A percentile compares a stretch with the other conserved stretches of the same genome.
These are phyloP conservation scores for Xenops minutus DNA, from an alignment of 2,797 vertebrate genomes.

Conservation along the genomic window DNA sequence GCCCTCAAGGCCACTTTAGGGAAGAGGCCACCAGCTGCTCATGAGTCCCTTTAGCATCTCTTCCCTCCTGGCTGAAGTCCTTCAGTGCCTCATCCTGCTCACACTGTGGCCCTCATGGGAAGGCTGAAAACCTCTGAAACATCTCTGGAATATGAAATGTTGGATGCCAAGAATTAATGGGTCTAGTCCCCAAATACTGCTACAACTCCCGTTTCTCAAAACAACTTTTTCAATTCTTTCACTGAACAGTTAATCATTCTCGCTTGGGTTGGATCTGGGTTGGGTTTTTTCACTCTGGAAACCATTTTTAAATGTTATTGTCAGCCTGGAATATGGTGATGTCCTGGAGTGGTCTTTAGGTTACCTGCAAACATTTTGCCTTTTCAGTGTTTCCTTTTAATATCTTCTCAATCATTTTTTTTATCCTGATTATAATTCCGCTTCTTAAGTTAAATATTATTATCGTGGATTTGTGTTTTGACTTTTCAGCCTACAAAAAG, in stretches of 20 bases:
- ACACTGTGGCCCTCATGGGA: background rate
- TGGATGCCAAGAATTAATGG: background rate
- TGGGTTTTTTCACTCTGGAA: background rate
- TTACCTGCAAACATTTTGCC: background rate
- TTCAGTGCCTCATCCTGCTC: background rate
- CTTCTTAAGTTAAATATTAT: background rate
- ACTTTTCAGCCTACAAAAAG: background rate
- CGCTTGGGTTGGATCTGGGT: background rate
- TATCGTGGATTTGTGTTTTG: background rate
- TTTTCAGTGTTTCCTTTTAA: background rate
- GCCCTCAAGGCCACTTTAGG: background rate
- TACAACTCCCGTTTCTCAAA: background rate
- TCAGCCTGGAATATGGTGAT: background rate
- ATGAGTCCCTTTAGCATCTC: background rate
- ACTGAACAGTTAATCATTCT: background rate
- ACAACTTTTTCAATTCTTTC: accelerated
- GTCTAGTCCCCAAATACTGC: background rate
- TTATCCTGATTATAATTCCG: background rate
- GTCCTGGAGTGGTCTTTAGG: background rate
- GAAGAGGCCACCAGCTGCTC: background rate
- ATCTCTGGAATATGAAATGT: background rate
- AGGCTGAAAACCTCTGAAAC: background rate
- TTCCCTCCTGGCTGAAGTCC: background rate
- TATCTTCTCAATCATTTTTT: background rate
- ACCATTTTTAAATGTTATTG: background rate